Evolutionary conservation across 2,888 invertebrate species (phyloP), one percentile per base, ranked within the genome.

Genomic region (Adelphocoris suturalis): DNA sequence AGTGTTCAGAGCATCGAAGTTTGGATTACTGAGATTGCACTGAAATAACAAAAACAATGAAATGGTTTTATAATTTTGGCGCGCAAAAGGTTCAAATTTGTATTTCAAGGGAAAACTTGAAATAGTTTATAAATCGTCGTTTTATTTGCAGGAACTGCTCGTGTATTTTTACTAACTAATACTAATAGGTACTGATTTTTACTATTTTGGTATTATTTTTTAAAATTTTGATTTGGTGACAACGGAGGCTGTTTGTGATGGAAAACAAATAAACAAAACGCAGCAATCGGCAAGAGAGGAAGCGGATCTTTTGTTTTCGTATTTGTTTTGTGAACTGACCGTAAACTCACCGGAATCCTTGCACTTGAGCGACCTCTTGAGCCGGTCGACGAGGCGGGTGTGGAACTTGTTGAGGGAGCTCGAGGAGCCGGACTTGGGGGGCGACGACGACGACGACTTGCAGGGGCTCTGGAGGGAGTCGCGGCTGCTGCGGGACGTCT

Each of bases 391-490:
- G 93, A 97, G 95, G 93, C 96, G 95, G 94, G 95, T 96, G 94
- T 97, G 97, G 93, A 97, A 97, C 94, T 97, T 97, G 93, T 96
- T 96, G 91, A 96, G 93, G 92, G 95, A 95, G 92, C 94, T 95
- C 91, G 94, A 94, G 90, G 95, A 95, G 76, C 95, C 94, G 92
- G 94, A 94, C 92, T 94, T 94, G 86, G 95, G 95, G 86, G 96
- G 95, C 92, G 96, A 96, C 76, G 95, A 94, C 93, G 95, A 95
- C 92, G 95, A 95, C 92, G 95, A 95, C 93, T 96, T 96, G 55
- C 47, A 75, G 92, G 95, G 96, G 92, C 96, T 96, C 92, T 95
- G 95, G 91, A 95, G 94, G 90, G 95, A 95, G 92, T 94, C 94
- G 93, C 96, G 94, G 92, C 95, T 94, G 93, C 96, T 94, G 92